Percentiles rank a stretch among this genome's conserved stretches.
phyloP scores from a whole-genome alignment of 2,888 invertebrate species.

The Apodemia duryi region DNA sequence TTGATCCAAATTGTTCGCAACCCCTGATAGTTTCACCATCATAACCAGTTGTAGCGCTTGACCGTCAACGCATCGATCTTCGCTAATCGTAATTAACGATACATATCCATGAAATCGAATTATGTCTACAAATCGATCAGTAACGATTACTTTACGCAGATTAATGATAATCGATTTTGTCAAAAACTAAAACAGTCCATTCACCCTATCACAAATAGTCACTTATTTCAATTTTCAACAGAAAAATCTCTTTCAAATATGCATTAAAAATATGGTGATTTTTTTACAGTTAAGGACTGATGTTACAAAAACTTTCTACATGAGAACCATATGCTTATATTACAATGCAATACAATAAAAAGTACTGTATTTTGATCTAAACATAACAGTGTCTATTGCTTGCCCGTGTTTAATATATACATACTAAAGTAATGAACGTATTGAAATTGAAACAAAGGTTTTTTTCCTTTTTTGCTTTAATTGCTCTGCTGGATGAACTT shows the following conservation, averaged over 20 bases:
- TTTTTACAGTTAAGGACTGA: no score
- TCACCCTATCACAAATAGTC: not conserved
- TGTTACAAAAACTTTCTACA: no score
- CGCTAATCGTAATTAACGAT: slow-evolving; percentile 69
- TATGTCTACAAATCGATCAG: slow-evolving; percentile 61
- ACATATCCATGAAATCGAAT: slow-evolving; percentile 64
- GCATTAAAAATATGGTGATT: no score
- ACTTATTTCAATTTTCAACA: not conserved
- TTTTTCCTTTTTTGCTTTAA: no score
- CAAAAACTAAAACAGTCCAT: slow-evolving; percentile 40
- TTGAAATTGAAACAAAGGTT: no score
- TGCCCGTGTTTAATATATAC: no score
- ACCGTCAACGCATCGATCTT: slow-evolving; percentile 58
- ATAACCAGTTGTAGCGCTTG: slow-evolving; percentile 57
- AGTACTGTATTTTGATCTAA: no score
- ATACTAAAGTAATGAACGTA: no score
- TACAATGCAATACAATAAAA: no score
- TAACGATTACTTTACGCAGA: slow-evolving; percentile 39
- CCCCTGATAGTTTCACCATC: slow-evolving; percentile 62
- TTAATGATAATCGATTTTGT: slow-evolving; percentile 23
- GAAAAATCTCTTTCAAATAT: not conserved
- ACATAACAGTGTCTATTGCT: no score
- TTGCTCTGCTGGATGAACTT: no score
- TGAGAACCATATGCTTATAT: no score
- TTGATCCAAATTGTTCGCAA: slow-evolving; percentile 59